phyloP scores from a whole-genome alignment of 1,140 invertebrate genomes.

The Luehdorfia chinensis region DNA sequence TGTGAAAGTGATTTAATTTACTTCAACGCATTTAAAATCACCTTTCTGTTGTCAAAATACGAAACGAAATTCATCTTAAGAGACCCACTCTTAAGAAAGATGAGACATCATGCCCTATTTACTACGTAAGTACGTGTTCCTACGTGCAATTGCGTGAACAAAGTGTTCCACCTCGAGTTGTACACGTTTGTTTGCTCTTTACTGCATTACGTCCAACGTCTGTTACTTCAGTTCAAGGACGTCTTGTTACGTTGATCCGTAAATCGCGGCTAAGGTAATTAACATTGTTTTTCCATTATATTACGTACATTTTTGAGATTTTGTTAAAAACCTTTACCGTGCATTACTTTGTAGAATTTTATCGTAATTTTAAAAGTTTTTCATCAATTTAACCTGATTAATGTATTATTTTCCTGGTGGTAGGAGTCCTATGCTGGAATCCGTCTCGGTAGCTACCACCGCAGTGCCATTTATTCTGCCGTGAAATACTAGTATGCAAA shows the following conservation, averaged over 20 bases:
- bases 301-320: too few relatives aligned
- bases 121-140: constrained; percentile 26
- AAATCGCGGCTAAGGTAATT: constrained; percentile 18
- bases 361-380: too few relatives aligned
- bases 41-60: too few relatives aligned
- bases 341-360: too few relatives aligned
- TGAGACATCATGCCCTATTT: constrained; percentile 37
- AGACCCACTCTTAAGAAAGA: constrained; percentile 23
- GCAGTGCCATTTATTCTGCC: too few relatives aligned
- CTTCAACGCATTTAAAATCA: too few relatives aligned
- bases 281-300: constrained; percentile 17
- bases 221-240: constrained; percentile 51
- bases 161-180: constrained; percentile 14
- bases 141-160: constrained; percentile 22
- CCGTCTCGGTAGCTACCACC: too few relatives aligned
- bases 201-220: constrained; percentile 26
- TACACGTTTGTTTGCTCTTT: constrained; percentile 10
- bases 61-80: neutral
- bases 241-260: constrained; percentile 27
- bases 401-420: neutral
- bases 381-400: constrained; percentile 4
- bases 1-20: too few relatives aligned
- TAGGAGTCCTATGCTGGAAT: too few relatives aligned
- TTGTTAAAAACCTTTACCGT: too few relatives aligned
- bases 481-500: too few relatives aligned